A percentile compares a stretch with the other conserved stretches of the same genome.
phyloP scores from a whole-genome alignment of 2,113 vertebrate genomes.

The Pseudopipra pipra region DNA sequence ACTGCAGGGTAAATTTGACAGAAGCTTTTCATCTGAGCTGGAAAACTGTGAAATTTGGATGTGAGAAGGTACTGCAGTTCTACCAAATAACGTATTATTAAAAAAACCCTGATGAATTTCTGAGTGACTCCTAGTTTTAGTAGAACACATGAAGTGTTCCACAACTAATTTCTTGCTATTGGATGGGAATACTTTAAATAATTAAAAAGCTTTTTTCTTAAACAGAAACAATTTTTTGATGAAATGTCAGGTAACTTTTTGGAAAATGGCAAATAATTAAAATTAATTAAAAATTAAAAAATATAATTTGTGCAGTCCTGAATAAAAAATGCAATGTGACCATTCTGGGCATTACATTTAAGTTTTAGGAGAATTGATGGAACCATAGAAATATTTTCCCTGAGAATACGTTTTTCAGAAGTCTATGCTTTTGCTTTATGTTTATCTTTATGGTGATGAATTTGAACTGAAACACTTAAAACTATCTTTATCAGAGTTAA shows the following conservation, averaged over 20 bases:
- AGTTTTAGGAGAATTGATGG: neutral
- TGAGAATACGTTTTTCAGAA: neutral
- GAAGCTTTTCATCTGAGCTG: neutral
- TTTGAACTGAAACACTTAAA: neutral
- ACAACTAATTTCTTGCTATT: neutral
- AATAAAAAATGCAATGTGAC: neutral
- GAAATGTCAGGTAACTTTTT: neutral
- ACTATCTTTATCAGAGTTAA: neutral
- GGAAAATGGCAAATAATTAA: neutral
- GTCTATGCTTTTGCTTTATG: neutral
- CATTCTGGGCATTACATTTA: neutral
- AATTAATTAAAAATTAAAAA: neutral
- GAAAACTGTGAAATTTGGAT: neutral
- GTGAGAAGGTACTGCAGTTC: neutral
- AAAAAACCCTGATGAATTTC: neutral
- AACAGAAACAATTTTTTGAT: neutral
- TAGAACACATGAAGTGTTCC: neutral
- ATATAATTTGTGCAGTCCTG: rapidly evolving
- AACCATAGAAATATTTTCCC: neutral
- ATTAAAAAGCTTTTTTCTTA: neutral
- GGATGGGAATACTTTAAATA: neutral
- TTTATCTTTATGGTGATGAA: neutral
- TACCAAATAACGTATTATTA: neutral
- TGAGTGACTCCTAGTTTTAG: neutral
- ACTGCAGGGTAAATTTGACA: neutral